Evolutionary conservation across 2,113 vertebrate genomes (phyloP).

Genomic region (Pampusana beccarii): DNA sequence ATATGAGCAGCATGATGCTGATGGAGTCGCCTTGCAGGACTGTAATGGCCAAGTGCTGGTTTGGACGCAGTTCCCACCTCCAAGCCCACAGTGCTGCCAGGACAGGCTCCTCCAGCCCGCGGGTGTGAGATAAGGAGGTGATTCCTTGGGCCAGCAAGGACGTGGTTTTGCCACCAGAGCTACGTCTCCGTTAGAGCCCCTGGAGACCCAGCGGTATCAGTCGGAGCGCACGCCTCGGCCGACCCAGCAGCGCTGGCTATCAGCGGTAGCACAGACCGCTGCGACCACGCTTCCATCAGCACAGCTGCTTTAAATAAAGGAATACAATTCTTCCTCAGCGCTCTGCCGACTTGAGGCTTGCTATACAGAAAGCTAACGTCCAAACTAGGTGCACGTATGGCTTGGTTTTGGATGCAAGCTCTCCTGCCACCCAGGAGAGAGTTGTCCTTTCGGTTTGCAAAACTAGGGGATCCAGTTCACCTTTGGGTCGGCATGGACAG

Average conservation of each 20-base stretch:
- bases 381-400: not conserved
- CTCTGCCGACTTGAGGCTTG: not conserved
- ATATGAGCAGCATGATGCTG: accelerated
- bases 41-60: not conserved
- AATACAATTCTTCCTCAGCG: not conserved
- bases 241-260: not conserved
- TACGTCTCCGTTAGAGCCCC: not conserved
- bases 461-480: not conserved
- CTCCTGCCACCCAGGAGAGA: not conserved
- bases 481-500: not conserved
- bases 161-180: not conserved
- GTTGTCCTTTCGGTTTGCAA: not conserved
- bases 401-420: not conserved
- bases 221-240: not conserved
- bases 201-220: not conserved
- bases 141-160: not conserved
- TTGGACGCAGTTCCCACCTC: not conserved
- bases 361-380: not conserved
- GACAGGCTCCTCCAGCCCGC: not conserved
- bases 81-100: not conserved
- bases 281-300: not conserved
- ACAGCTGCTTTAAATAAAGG: not conserved
- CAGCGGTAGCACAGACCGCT: accelerated
- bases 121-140: too few relatives aligned
- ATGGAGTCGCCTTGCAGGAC: not conserved